These are phyloP conservation scores for Lophochroa leadbeateri DNA, from an alignment of 2,113 vertebrate genomes.

Conservation along the genomic window DNA sequence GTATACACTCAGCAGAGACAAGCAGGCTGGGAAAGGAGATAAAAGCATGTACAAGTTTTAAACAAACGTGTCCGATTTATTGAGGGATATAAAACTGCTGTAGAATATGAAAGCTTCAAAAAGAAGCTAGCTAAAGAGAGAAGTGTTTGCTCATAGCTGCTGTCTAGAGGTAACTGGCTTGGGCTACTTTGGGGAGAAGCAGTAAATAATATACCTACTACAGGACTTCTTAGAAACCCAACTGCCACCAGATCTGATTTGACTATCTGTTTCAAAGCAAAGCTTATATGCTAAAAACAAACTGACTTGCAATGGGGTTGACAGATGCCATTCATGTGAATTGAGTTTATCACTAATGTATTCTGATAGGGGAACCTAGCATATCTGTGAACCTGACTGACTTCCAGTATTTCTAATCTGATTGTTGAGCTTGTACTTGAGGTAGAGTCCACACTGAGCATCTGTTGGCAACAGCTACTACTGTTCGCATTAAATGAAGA, in stretches of 20 bases:
- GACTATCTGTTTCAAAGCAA: neutral
- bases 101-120: neutral
- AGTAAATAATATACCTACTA: neutral
- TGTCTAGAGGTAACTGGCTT: neutral
- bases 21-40: neutral
- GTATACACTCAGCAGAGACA: neutral
- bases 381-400: neutral
- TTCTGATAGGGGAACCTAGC: neutral
- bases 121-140: neutral
- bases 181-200: neutral
- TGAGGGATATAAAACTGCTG: neutral
- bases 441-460: neutral
- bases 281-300: neutral
- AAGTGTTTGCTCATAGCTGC: neutral
- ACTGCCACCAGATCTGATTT: neutral
- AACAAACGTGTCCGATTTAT: neutral
- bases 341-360: neutral
- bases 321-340: neutral
- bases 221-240: neutral
- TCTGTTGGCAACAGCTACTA: neutral
- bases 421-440: neutral
- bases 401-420: neutral
- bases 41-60: neutral
- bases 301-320: neutral
- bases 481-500: neutral